Evolutionary conservation across 2,797 vertebrate genomes (phyloP).

Genomic region (Valencia hispanica): DNA sequence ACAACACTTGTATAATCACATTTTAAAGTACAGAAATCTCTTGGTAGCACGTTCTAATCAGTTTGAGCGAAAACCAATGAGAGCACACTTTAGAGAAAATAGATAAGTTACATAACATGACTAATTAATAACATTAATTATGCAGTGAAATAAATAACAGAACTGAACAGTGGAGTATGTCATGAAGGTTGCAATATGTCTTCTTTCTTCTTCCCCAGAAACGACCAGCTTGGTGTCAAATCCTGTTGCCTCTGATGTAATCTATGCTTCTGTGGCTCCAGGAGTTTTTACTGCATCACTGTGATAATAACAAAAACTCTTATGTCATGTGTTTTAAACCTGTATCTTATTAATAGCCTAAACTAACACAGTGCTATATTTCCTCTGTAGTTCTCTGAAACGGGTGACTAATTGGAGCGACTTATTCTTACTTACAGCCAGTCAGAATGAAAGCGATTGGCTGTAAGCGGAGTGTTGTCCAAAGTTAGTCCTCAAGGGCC

Average conservation of each 20-base stretch:
- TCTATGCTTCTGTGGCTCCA: constrained; percentile 12
- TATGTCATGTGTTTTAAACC: neutral
- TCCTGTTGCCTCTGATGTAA: neutral
- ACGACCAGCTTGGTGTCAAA: neutral
- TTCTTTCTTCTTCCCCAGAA: constrained; percentile 16
- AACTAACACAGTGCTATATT: neutral
- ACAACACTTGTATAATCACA: neutral
- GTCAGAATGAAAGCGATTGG: neutral
- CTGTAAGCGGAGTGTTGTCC: no score
- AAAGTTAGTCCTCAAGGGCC: no score
- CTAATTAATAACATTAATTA: neutral
- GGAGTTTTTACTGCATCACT: constrained; percentile 27
- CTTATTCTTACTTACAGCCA: neutral
- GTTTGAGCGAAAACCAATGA: neutral
- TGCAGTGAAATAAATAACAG: neutral
- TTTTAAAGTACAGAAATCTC: neutral
- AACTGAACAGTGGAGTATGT: neutral
- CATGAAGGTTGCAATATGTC: neutral
- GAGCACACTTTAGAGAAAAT: neutral
- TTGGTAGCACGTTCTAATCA: neutral
- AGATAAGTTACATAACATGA: neutral
- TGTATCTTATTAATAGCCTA: neutral
- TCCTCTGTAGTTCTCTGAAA: neutral
- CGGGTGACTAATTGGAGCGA: neutral
- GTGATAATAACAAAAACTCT: constrained; percentile 1